Conservation (phyloP, 1,140 invertebrate species). For the Eciton burchellii region DNA sequence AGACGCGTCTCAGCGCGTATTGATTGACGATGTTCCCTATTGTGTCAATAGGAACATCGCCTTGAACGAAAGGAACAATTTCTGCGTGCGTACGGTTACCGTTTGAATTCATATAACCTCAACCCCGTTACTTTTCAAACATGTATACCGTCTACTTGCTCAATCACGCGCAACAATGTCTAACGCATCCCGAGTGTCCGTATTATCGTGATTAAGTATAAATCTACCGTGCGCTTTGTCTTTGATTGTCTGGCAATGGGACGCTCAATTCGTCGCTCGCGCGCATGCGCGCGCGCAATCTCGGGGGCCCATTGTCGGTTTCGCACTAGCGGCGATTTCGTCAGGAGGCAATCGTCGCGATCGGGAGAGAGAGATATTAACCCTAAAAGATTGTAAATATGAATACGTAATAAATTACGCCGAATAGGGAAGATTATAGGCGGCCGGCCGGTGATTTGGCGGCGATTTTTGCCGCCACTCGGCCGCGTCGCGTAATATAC, state of each 20-base stretch:
- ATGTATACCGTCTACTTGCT: background rate
- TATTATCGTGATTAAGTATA: constrained; percentile 47
- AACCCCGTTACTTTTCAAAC: no score
- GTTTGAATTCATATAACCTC: no score
- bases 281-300: constrained; percentile 51
- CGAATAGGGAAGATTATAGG: constrained; percentile 60
- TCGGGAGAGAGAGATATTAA: constrained; percentile 62
- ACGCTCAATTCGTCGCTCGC: constrained; percentile 50
- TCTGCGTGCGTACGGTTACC: no score
- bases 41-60: no score
- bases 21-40: no score
- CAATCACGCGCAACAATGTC: no score
- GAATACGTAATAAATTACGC: constrained; percentile 60
- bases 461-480: constrained; percentile 43
- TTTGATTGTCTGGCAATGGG: constrained; percentile 57
- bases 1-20: no score
- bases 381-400: constrained; percentile 61
- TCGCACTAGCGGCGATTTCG: constrained; percentile 48
- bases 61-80: no score
- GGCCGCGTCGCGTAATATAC: constrained; percentile 32
- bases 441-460: constrained; percentile 49
- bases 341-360: constrained; percentile 52
- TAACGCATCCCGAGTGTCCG: constrained; percentile 9
- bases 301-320: constrained; percentile 48
- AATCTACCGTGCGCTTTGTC: constrained; percentile 43